Conservation (phyloP, 1,140 invertebrate genomes). For the Teleopsis dalmanni region DNA sequence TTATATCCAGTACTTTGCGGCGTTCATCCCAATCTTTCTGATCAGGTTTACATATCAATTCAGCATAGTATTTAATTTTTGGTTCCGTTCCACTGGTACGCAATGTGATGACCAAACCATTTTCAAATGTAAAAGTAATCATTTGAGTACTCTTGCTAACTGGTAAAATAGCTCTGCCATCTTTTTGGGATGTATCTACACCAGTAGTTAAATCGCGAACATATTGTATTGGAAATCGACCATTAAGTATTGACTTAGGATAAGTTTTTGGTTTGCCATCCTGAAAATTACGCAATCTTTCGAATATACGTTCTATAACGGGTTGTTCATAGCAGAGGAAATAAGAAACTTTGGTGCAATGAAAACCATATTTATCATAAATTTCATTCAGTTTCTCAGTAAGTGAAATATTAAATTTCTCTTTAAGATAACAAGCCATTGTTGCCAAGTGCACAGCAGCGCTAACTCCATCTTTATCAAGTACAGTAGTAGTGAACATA, state of each 20-base stretch:
- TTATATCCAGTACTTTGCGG: constrained; percentile 57
- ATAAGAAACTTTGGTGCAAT: constrained; percentile 81
- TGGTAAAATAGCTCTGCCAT: constrained; percentile 70
- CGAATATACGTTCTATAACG: constrained; percentile 71
- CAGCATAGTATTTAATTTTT: constrained; percentile 96
- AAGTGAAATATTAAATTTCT: constrained; percentile 56
- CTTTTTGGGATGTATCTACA: constrained; percentile 67
- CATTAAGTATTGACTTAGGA: constrained; percentile 60
- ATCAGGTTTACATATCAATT: constrained; percentile 66
- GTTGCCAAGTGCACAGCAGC: constrained; percentile 75
- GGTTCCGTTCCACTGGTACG: constrained; percentile 98
- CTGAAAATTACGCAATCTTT: constrained; percentile 69
- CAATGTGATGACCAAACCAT: constrained; percentile 79
- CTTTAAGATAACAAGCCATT: constrained; percentile 66
- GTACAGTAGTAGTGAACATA: constrained; percentile 79
- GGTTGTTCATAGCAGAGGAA: constrained; percentile 73
- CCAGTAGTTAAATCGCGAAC: constrained; percentile 87
- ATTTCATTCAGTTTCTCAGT: constrained; percentile 70
- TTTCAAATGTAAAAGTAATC: constrained; percentile 92
- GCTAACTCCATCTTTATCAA: constrained; percentile 94
- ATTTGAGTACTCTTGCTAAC: constrained; percentile 74
- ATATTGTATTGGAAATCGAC: constrained; percentile 62
- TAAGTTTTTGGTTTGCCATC: constrained; percentile 51
- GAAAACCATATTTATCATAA: constrained; percentile 79
- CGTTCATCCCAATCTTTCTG: constrained; percentile 63